phyloP scores from a whole-genome alignment of 2,888 invertebrate species.

The Neuroscelio doddi region DNA sequence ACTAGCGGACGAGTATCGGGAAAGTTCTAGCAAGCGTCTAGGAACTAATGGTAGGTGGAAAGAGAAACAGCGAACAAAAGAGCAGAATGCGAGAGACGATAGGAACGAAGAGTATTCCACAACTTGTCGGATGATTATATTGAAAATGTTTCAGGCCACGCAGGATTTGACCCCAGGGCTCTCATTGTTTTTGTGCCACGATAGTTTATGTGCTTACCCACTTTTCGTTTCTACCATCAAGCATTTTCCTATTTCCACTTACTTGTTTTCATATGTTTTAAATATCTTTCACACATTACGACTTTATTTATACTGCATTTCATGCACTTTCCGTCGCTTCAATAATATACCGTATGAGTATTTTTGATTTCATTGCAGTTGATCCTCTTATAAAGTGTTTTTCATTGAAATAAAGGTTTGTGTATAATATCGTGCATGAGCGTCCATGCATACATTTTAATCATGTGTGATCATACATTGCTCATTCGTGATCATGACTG shows the following conservation, averaged over 20 bases:
- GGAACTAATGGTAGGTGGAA: constrained; percentile 13
- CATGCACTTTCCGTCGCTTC: no score
- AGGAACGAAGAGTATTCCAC: constrained; percentile 21
- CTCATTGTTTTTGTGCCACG: constrained; percentile 14
- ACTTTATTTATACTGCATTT: no score
- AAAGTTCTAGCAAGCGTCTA: constrained; percentile 20
- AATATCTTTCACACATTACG: no score
- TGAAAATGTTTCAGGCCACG: constrained; percentile 43
- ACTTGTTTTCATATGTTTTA: background rate
- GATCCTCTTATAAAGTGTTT: no score
- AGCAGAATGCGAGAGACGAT: constrained; percentile 8
- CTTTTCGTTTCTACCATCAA: background rate
- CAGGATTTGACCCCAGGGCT: constrained; percentile 1
- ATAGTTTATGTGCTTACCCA: constrained; percentile 1
- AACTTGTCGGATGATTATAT: constrained; percentile 57
- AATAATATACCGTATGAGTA: no score
- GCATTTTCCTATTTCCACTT: background rate
- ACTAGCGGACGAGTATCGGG: constrained; percentile 27
- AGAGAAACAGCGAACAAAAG: constrained; percentile 11
- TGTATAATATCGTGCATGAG: no score
- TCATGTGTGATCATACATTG: no score
- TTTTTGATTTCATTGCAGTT: no score
- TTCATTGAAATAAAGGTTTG: no score
- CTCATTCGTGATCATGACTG: no score
- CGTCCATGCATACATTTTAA: no score